Conservation (phyloP, 1,140 invertebrate species). For the Tyrophagus putrescentiae region DNA sequence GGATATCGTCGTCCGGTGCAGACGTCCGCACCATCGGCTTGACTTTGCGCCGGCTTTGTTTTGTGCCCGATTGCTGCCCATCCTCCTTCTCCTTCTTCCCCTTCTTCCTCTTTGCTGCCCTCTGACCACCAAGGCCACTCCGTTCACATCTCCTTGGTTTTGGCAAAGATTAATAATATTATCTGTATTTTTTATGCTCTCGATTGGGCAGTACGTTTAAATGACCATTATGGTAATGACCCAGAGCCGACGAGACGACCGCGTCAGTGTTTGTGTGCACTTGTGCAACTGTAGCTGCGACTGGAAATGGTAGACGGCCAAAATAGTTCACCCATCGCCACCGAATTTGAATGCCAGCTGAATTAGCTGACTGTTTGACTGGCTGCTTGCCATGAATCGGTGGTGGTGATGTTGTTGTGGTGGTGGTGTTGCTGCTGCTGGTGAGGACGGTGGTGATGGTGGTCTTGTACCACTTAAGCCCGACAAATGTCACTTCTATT, state of each 20-base stretch:
- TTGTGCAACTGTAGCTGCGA: too few species aligned
- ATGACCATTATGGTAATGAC: conserved; percentile 12
- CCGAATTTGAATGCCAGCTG: too few species aligned
- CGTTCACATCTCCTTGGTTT: too few species aligned
- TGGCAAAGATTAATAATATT: conserved; percentile 15
- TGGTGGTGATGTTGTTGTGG: too few species aligned
- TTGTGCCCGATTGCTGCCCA: background rate
- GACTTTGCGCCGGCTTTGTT: background rate
- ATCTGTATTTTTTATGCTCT: background rate
- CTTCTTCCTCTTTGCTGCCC: background rate
- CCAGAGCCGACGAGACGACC: too few species aligned
- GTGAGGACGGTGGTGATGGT: background rate
- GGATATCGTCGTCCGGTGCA: conserved; percentile 8
- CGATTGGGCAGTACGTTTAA: background rate
- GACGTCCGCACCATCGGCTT: background rate
- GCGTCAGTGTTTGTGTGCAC: background rate
- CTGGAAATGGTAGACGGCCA: too few species aligned
- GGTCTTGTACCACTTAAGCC: conserved; percentile 12
- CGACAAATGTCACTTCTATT: conserved; percentile 13
- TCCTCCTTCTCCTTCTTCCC: background rate
- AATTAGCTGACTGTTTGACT: too few species aligned
- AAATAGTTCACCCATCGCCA: too few species aligned
- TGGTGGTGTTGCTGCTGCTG: too few species aligned
- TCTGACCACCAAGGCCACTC: too few species aligned
- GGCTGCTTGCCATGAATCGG: too few species aligned